Conservation (phyloP, 2,888 invertebrate genomes). For the Linyphia triangularis region DNA sequence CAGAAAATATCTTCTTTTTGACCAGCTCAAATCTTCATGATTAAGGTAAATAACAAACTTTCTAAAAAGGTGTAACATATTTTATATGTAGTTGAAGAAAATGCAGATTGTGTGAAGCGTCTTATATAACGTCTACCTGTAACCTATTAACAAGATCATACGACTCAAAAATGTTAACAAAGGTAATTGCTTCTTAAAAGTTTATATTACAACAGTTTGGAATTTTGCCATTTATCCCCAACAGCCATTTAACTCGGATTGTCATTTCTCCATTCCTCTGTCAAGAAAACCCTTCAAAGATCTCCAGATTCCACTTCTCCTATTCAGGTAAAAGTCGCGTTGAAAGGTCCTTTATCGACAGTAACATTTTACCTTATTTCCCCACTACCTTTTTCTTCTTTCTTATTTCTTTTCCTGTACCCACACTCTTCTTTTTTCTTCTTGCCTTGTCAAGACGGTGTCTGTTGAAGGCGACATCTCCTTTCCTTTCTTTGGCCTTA, state of each 20-base stretch:
- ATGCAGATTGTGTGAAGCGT: too few species aligned
- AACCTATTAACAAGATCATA: too few species aligned
- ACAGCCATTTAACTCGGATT: conserved; percentile 30
- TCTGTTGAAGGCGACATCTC: conserved; percentile 60
- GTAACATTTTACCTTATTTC: conserved; percentile 65
- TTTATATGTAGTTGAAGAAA: too few species aligned
- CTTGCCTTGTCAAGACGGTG: conserved; percentile 60
- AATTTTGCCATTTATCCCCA: neutral
- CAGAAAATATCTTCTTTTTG: too few species aligned
- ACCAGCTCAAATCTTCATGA: too few species aligned
- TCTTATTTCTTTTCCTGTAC: conserved; percentile 6
- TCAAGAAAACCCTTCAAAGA: conserved; percentile 52
- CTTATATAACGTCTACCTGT: too few species aligned
- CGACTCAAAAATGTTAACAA: too few species aligned
- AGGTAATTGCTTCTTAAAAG: too few species aligned
- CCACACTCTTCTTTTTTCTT: conserved; percentile 3
- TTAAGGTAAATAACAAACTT: too few species aligned
- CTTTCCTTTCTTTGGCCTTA: conserved; percentile 26
- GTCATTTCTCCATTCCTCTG: neutral
- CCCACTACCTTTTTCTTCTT: conserved; percentile 13
- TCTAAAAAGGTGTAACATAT: too few species aligned
- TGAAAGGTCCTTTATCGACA: conserved; percentile 74
- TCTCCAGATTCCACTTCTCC: conserved; percentile 50
- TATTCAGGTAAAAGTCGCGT: conserved; percentile 69
- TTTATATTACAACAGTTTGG: too few species aligned